Conservation (phyloP, 2,888 invertebrate species). For the Scaptomyza parva region DNA sequence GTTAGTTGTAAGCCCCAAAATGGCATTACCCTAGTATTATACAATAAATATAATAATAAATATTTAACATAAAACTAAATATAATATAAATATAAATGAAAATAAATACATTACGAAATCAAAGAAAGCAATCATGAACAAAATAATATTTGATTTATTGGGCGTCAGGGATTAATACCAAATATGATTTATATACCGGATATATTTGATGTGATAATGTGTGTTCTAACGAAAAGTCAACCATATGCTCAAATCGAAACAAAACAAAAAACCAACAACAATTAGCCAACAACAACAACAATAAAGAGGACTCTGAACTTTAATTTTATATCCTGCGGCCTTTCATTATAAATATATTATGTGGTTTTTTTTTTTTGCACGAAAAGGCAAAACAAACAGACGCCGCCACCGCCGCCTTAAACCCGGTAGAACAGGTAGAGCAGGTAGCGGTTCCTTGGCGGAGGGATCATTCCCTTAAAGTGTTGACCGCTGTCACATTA, state of each 20-base stretch:
- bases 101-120: slow-evolving; percentile 73
- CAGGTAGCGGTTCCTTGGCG: slow-evolving; percentile 54
- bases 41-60: slow-evolving; percentile 55
- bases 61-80: slow-evolving; percentile 56
- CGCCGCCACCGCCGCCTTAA: slow-evolving; percentile 67
- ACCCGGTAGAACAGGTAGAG: too few species aligned
- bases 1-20: slow-evolving; percentile 64
- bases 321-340: slow-evolving; percentile 41
- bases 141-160: not conserved
- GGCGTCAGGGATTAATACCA: slow-evolving; percentile 3
- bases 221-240: slow-evolving; percentile 25
- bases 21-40: slow-evolving; percentile 75
- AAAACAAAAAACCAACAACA: slow-evolving; percentile 64
- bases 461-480: slow-evolving; percentile 50
- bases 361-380: slow-evolving; percentile 68
- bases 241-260: slow-evolving; percentile 56
- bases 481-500: slow-evolving; percentile 78
- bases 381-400: slow-evolving; percentile 72
- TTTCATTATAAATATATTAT: slow-evolving; percentile 77
- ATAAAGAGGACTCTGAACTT: slow-evolving; percentile 15
- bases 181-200: slow-evolving; percentile 66
- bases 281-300: slow-evolving; percentile 56
- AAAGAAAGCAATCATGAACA: slow-evolving; percentile 36
- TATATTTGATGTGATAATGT: slow-evolving; percentile 58
- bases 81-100: slow-evolving; percentile 55